Base-by-base conservation (phyloP, 2,113 vertebrate species). In the Columbina picui region DNA sequence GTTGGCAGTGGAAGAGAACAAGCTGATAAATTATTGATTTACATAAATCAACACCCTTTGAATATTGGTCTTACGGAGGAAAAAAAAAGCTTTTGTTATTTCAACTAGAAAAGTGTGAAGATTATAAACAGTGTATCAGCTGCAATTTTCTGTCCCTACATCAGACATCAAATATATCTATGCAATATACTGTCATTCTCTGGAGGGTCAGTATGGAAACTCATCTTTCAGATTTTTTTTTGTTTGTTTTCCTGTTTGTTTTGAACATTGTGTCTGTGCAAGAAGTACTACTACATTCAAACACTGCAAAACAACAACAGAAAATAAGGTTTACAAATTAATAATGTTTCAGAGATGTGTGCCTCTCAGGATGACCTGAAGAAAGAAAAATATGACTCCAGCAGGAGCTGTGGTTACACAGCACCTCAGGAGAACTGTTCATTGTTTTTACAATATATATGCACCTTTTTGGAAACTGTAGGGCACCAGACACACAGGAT, bases 21-120 rank as follows among this genome's bases (percentile, higher is more conserved):
- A 98, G 98, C 97, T 98, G 97, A 97, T 99, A 98, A 99, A 99
- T 99, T 99, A 99, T 99, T 99, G 97, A 99, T 98, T 98, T 97
- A 97, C 94, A 98, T 98, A 98, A 98, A 99, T 99, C 98, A 99
- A 98, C 99, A 99, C 98, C 97, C 98, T 98, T 98, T 98, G 98
- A 98, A 98, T 98, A 98, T 97, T 97, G 94, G 96, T 95, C 92
- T 97, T 98, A 95, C 92, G 84, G 96, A 97, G 85, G 1, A 13
- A 84, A 97, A 95, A 77, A 69, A 94, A 59, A 21, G 15, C 82
- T 87, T 96, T 97, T 97, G 65, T 95, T 88, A 91, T 94, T 96
- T 96, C 91, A 97, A 36, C 65, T 86, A 94, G 85, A 91, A 96
- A 97, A 97, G 87, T 91, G 93, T 97, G 97, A 96, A 91, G 84